A percentile compares a stretch with the other conserved stretches of the same genome.
Evolutionary conservation across 2,888 invertebrate species (phyloP).

Genomic region (Corbicula japonica): DNA sequence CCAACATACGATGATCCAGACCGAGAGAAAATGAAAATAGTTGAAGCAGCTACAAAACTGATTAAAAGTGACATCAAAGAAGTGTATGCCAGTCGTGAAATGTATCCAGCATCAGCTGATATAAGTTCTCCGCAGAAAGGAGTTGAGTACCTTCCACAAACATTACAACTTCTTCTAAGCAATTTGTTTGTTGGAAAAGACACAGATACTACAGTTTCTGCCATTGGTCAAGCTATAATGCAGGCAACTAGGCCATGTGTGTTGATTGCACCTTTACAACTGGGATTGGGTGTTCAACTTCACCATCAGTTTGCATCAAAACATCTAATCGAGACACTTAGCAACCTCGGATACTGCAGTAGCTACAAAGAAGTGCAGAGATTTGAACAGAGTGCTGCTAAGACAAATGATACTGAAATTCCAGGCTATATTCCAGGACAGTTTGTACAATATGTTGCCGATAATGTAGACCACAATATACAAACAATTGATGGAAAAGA

Average conservation of each 20-base stretch:
- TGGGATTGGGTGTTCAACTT: conserved; percentile 69
- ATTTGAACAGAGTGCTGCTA: conserved; percentile 67
- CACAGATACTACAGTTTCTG: conserved; percentile 47
- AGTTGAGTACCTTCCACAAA: conserved; percentile 34
- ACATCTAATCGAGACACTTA: conserved; percentile 68
- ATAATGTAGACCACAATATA: conserved; percentile 76
- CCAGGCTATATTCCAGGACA: conserved; percentile 19
- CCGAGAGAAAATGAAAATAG: conserved; percentile 51
- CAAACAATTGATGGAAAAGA: conserved; percentile 68
- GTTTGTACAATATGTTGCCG: conserved; percentile 69
- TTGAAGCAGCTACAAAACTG: conserved; percentile 67
- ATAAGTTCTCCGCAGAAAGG: conserved; percentile 3
- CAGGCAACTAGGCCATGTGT: conserved; percentile 63
- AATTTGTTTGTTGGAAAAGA: conserved; percentile 51
- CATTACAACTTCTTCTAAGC: conserved; percentile 26
- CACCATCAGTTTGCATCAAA: conserved; percentile 69
- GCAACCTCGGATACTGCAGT: conserved; percentile 65
- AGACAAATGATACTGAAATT: conserved; percentile 35
- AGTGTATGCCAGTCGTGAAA: conserved; percentile 14
- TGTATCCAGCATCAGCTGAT: conserved; percentile 35
- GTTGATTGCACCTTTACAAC: conserved; percentile 67
- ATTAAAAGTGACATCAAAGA: conserved; percentile 68
- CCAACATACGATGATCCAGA: conserved; percentile 26
- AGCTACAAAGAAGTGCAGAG: conserved; percentile 63
- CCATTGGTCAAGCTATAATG: conserved; percentile 69